Evolutionary conservation across 2,113 vertebrate genomes (phyloP).

Genomic region (Eretmochelys imbricata): DNA sequence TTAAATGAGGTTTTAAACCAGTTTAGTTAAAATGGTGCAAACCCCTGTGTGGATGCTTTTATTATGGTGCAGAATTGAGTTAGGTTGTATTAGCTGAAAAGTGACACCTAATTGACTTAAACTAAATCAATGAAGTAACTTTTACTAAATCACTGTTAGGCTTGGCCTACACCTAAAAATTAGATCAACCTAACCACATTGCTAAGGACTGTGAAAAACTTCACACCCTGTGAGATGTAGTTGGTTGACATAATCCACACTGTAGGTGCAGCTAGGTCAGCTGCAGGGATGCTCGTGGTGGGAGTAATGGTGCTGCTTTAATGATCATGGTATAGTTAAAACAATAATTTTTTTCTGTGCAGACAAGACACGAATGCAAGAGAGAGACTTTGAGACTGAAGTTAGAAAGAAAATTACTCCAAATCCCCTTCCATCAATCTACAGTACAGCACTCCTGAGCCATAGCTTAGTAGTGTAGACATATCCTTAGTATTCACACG

Average conservation of each 20-base stretch:
- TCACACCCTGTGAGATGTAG: not conserved
- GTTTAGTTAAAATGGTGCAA: not conserved
- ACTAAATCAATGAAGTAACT: not conserved
- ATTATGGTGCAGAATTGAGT: not conserved
- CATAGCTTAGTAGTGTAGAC: not conserved
- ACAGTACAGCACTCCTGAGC: not conserved
- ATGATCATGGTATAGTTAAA: not conserved
- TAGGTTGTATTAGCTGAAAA: not conserved
- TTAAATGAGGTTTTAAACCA: not conserved
- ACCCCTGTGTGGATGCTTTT: not conserved
- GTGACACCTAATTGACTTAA: not conserved
- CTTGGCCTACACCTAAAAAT: not conserved
- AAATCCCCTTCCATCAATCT: not conserved
- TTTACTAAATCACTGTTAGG: not conserved
- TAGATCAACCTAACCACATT: not conserved
- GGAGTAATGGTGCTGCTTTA: not conserved
- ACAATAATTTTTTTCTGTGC: not conserved
- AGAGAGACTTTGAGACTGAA: not conserved
- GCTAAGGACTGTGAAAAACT: not conserved
- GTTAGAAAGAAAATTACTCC: not conserved
- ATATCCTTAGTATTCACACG: not conserved
- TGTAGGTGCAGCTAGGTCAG: too few relatives aligned
- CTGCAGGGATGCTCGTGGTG: too few relatives aligned
- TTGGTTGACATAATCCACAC: not conserved
- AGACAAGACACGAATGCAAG: not conserved